Evolutionary conservation across 2,797 vertebrate species (phyloP).

Genomic region (Macropus fuliginosus): DNA sequence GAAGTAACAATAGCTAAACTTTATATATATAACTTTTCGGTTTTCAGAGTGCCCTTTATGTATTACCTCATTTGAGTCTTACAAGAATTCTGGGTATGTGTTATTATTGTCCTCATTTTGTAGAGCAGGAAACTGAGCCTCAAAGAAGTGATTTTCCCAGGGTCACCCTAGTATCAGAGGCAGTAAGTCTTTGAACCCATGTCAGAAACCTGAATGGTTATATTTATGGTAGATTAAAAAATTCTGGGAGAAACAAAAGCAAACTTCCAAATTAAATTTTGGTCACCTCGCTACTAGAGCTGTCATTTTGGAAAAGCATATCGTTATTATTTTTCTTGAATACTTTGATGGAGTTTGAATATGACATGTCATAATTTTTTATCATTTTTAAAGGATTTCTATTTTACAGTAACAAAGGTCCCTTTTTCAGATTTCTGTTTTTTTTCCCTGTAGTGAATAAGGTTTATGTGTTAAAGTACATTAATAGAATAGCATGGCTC

Average conservation of each 20-base stretch:
- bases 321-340: background rate
- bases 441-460: conserved; percentile 49
- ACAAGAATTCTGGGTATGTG: background rate
- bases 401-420: background rate
- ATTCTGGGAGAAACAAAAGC: background rate
- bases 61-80: background rate
- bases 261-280: background rate
- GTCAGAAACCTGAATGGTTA: background rate
- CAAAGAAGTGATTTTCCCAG: background rate
- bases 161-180: background rate
- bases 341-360: conserved; percentile 21
- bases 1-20: background rate
- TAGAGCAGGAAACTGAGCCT: background rate
- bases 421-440: conserved; percentile 38
- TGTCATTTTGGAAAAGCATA: background rate
- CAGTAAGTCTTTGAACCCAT: background rate
- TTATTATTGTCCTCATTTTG: background rate
- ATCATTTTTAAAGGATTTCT: conserved; percentile 57
- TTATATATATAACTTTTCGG: background rate
- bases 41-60: background rate
- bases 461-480: background rate
- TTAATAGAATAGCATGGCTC: too few species aligned
- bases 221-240: background rate
- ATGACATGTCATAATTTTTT: conserved; percentile 40
- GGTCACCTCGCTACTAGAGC: background rate